A percentile compares a stretch with the other conserved stretches of the same genome.
phyloP scores from a whole-genome alignment of 2,888 invertebrate genomes.

The Pachymerium ferrugineum region DNA sequence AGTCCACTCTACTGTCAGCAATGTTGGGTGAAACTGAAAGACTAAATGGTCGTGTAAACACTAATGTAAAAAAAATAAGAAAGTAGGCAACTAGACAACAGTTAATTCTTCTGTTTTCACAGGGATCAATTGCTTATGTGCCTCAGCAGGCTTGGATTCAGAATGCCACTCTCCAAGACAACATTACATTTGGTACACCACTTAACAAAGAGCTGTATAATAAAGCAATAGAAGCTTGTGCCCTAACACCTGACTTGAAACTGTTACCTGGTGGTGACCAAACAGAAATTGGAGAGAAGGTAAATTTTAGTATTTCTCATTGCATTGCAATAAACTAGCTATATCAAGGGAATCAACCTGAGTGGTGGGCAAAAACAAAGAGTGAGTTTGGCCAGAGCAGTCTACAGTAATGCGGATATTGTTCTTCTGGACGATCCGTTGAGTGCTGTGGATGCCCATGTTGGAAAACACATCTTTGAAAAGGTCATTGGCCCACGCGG shows the following conservation, averaged over 20 bases:
- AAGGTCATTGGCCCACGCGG: conserved; percentile 52
- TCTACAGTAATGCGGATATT: conserved; percentile 48
- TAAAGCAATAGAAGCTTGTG: conserved; percentile 47
- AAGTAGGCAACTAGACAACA: too few species aligned
- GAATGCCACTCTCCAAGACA: conserved; percentile 52
- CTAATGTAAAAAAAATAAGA: conserved; percentile 47
- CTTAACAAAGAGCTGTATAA: conserved; percentile 43
- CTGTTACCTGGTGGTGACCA: conserved; percentile 53
- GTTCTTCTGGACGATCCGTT: conserved; percentile 56
- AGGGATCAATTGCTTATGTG: conserved; percentile 53
- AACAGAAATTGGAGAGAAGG: conserved; percentile 58
- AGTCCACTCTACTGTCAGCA: conserved; percentile 81
- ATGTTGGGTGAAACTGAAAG: conserved; percentile 87
- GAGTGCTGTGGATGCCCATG: conserved; percentile 50
- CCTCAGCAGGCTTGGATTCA: conserved; percentile 57
- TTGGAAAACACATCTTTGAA: conserved; percentile 54
- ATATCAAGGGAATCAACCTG: conserved; percentile 64
- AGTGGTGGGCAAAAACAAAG: conserved; percentile 52
- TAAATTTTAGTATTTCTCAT: conserved; percentile 37
- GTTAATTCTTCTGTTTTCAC: conserved; percentile 30
- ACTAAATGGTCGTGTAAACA: conserved; percentile 70
- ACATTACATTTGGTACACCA: conserved; percentile 51
- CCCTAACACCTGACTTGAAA: conserved; percentile 52
- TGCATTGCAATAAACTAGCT: not conserved
- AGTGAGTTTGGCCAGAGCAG: conserved; percentile 49